These are phyloP conservation scores for Neodiprion lecontei DNA, from an alignment of 1,140 invertebrate genomes.

Conservation along the genomic window DNA sequence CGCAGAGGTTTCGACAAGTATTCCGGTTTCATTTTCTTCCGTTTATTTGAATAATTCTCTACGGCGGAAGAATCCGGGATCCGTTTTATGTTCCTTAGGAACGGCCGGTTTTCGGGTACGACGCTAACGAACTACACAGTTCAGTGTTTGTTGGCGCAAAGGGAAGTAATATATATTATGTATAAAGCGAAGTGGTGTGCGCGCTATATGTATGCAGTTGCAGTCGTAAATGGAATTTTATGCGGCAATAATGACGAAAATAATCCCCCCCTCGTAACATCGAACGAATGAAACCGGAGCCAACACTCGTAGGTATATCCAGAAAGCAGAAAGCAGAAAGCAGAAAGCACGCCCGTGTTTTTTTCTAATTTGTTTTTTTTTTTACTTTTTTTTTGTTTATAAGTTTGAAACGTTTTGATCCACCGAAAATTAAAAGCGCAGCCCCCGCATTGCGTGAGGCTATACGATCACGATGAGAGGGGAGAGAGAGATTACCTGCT, in stretches of 20 bases:
- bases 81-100: too few relatives aligned
- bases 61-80: too few relatives aligned
- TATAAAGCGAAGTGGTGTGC: not conserved
- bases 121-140: too few relatives aligned
- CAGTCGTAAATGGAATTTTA: conserved; percentile 30
- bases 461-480: not conserved
- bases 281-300: not conserved
- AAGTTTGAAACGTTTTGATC: not conserved
- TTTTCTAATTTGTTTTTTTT: not conserved
- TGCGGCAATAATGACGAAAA: conserved; percentile 33
- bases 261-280: conserved; percentile 2
- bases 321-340: too few relatives aligned
- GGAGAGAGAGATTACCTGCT: not conserved
- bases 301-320: too few relatives aligned
- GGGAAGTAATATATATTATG: not conserved
- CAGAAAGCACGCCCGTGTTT: not conserved
- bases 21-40: too few relatives aligned
- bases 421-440: not conserved
- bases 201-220: too few relatives aligned
- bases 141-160: too few relatives aligned
- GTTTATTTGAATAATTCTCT: too few relatives aligned
- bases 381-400: not conserved
- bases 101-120: too few relatives aligned
- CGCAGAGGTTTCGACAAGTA: too few relatives aligned
- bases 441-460: not conserved